These are phyloP conservation scores for Anguilla japonica DNA, from an alignment of 2,113 vertebrate species.

Conservation along the genomic window DNA sequence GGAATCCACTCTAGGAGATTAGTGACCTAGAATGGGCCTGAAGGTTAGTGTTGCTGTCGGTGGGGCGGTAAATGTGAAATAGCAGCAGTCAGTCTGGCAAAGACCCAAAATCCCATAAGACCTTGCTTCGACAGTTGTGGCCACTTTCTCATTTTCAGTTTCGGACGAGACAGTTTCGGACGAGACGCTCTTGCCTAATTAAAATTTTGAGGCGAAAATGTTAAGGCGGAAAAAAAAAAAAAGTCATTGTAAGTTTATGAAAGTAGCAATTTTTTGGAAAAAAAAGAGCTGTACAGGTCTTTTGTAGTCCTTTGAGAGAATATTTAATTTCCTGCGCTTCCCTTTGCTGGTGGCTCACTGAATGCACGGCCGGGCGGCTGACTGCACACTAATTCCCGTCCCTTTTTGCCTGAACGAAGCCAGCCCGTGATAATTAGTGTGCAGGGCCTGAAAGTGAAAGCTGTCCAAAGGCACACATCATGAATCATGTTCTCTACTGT, in stretches of 20 bases:
- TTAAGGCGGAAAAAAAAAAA: slow-evolving; percentile 6
- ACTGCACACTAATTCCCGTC: neutral
- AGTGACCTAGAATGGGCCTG: no score
- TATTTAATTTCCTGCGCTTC: slow-evolving; percentile 65
- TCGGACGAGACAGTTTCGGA: neutral
- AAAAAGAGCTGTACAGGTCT: slow-evolving; percentile 53
- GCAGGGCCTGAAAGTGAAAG: slow-evolving; percentile 6
- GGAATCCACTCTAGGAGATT: no score
- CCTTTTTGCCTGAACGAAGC: neutral
- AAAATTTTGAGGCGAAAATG: slow-evolving; percentile 53
- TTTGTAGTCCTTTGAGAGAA: slow-evolving; percentile 65
- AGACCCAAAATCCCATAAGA: neutral
- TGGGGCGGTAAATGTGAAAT: neutral
- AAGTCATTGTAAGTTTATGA: slow-evolving; percentile 61
- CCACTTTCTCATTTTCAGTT: slow-evolving; percentile 54
- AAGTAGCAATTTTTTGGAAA: slow-evolving; percentile 50
- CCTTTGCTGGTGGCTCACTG: slow-evolving; percentile 12
- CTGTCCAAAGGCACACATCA: slow-evolving; percentile 1
- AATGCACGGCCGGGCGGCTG: neutral
- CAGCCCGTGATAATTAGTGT: neutral
- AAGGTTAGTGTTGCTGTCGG: neutral
- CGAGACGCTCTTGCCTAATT: slow-evolving; percentile 52
- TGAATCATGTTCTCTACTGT: slow-evolving; percentile 16
- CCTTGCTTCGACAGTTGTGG: neutral
- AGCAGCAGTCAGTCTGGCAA: neutral